Conservation (phyloP, 2,888 invertebrate genomes). For the Rosalia funebris region DNA sequence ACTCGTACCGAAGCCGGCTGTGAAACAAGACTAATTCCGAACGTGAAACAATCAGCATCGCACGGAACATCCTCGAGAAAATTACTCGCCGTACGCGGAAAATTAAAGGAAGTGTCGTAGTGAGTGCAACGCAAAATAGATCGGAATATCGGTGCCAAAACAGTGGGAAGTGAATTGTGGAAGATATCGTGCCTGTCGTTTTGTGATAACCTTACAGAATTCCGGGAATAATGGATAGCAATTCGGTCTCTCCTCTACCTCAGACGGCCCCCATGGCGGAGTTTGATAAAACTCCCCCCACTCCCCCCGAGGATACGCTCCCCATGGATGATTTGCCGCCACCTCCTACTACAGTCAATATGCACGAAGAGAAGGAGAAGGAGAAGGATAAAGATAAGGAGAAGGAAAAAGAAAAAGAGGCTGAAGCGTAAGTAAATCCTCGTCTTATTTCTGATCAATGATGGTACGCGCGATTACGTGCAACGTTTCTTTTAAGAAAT, state of each 20-base stretch:
- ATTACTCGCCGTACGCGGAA: conserved; percentile 30
- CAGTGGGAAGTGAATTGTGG: not conserved
- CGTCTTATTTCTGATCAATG: too few species aligned
- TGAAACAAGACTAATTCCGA: conserved; percentile 31
- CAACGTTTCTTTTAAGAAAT: too few species aligned
- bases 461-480: too few species aligned
- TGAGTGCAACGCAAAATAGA: conserved; percentile 24
- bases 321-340: conserved; percentile 75
- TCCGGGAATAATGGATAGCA: conserved; percentile 69
- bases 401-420: conserved; percentile 36
- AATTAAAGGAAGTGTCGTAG: conserved; percentile 28
- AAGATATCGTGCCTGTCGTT: not conserved
- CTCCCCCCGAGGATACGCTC: conserved; percentile 69
- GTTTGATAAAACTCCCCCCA: conserved; percentile 76
- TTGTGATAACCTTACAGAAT: conserved; percentile 13
- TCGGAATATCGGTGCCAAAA: conserved; percentile 5
- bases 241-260: conserved; percentile 76
- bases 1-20: conserved; percentile 34
- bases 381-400: conserved; percentile 45
- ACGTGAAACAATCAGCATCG: conserved; percentile 33
- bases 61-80: conserved; percentile 20
- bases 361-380: conserved; percentile 68
- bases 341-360: conserved; percentile 69
- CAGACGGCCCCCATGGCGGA: conserved; percentile 76
- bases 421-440: conserved; percentile 40